These are phyloP conservation scores for Chloroclystis v-ata DNA, from an alignment of 2,888 invertebrate species.

Conservation along the genomic window DNA sequence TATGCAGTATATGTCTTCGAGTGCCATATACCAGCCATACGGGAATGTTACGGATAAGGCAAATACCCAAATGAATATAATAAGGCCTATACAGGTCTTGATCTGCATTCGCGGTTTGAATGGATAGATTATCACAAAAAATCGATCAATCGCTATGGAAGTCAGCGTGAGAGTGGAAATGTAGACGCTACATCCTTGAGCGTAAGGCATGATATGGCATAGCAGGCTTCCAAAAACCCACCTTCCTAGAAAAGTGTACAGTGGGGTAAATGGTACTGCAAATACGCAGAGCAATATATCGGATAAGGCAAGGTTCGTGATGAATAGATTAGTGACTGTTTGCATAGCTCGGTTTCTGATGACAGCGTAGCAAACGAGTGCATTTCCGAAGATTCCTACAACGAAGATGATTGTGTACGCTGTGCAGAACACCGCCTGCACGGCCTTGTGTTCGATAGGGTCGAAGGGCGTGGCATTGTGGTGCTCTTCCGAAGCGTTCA, in stretches of 20 bases:
- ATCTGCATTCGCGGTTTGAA: slow-evolving; percentile 90
- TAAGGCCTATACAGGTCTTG: slow-evolving; percentile 84
- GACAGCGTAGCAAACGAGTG: slow-evolving; percentile 92
- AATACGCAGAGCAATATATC: slow-evolving; percentile 91
- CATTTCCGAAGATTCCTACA: slow-evolving; percentile 88
- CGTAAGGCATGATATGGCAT: slow-evolving; percentile 92
- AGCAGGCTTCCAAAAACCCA: slow-evolving; percentile 91
- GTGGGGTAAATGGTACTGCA: slow-evolving; percentile 93
- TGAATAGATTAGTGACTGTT: slow-evolving; percentile 94
- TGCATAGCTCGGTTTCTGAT: slow-evolving; percentile 92
- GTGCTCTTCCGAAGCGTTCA: slow-evolving; percentile 36
- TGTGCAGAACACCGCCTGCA: slow-evolving; percentile 85
- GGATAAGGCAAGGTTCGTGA: slow-evolving; percentile 92
- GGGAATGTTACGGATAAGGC: slow-evolving; percentile 89
- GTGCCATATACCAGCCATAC: slow-evolving; percentile 88
- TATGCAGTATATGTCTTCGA: slow-evolving; percentile 78
- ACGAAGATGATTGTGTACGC: slow-evolving; percentile 88
- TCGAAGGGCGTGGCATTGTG: slow-evolving; percentile 55
- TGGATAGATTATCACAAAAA: slow-evolving; percentile 93
- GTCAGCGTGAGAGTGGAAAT: slow-evolving; percentile 93
- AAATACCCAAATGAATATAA: slow-evolving; percentile 89
- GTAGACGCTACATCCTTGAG: slow-evolving; percentile 92
- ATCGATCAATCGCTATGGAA: slow-evolving; percentile 94
- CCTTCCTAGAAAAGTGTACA: slow-evolving; percentile 88
- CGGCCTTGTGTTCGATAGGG: slow-evolving; percentile 81